phyloP scores from a whole-genome alignment of 2,888 invertebrate genomes.

The Ferdinandea cuprea region DNA sequence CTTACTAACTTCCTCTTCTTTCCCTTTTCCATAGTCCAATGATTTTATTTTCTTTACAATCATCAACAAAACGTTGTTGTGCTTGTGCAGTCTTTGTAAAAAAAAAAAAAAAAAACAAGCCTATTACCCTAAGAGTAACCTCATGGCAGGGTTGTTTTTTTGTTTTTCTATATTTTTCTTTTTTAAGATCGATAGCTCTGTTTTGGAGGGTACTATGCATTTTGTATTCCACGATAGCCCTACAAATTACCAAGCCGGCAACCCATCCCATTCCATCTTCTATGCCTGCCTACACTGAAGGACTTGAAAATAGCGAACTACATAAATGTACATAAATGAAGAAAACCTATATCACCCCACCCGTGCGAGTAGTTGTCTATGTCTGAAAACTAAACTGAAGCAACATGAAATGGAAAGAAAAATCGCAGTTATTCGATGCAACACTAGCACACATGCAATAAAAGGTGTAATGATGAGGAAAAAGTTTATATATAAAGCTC shows the following conservation, averaged over 20 bases:
- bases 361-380: slow-evolving; percentile 24
- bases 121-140: slow-evolving; percentile 72
- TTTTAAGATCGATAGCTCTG: slow-evolving; percentile 48
- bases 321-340: slow-evolving; percentile 17
- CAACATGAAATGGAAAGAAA: slow-evolving; percentile 28
- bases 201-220: slow-evolving; percentile 50
- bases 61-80: slow-evolving; percentile 61
- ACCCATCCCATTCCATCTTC: slow-evolving; percentile 16
- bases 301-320: slow-evolving; percentile 28
- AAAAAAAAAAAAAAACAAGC: slow-evolving; percentile 64
- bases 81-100: slow-evolving; percentile 11
- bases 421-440: slow-evolving; percentile 56
- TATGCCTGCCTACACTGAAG: slow-evolving; percentile 14
- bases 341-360: not conserved
- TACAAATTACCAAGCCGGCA: slow-evolving; percentile 28
- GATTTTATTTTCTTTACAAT: slow-evolving; percentile 38
- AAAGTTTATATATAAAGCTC: slow-evolving; percentile 39
- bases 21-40: slow-evolving; percentile 22
- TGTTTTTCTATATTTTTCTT: not conserved
- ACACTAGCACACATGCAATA: slow-evolving; percentile 31
- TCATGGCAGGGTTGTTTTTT: slow-evolving; percentile 61
- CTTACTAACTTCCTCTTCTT: slow-evolving; percentile 53
- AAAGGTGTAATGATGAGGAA: slow-evolving; percentile 63
- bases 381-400: too few species aligned
- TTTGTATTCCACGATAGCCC: slow-evolving; percentile 35